Evolutionary conservation across 2,113 vertebrate species (phyloP).

Genomic region (Perognathus longimembris): DNA sequence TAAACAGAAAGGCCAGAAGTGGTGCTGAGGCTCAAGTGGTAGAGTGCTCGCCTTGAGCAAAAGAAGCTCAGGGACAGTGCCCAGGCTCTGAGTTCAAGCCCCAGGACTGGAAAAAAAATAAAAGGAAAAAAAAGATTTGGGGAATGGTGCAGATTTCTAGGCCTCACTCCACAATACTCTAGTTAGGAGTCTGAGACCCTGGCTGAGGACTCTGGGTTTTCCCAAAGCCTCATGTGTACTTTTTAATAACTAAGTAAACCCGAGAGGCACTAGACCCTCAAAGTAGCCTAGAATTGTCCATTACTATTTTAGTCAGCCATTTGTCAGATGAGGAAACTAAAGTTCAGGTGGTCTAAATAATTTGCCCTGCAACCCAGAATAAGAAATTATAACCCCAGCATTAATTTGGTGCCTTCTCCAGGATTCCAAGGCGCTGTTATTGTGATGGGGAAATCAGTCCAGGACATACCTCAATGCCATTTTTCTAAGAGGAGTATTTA

Average conservation of each 20-base stretch:
- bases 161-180: fast-evolving
- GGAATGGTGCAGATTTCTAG: neutral
- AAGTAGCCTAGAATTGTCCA: neutral
- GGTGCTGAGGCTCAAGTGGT: too few relatives aligned
- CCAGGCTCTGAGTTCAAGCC: too few relatives aligned
- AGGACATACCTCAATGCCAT: neutral
- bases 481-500: neutral
- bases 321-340: neutral
- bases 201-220: neutral
- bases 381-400: neutral
- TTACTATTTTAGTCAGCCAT: neutral
- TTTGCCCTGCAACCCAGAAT: neutral
- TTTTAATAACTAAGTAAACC: neutral
- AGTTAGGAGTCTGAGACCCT: neutral
- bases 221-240: neutral
- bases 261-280: neutral
- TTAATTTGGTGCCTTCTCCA: neutral
- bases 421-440: neutral
- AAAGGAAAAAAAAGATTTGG: too few relatives aligned
- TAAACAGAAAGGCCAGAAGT: too few relatives aligned
- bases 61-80: too few relatives aligned
- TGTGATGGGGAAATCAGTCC: neutral
- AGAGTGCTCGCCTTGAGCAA: too few relatives aligned
- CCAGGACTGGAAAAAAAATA: too few relatives aligned
- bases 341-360: neutral